A percentile compares a stretch with the other conserved stretches of the same genome.
phyloP scores from a whole-genome alignment of 2,113 vertebrate species.

The Pseudois nayaur region DNA sequence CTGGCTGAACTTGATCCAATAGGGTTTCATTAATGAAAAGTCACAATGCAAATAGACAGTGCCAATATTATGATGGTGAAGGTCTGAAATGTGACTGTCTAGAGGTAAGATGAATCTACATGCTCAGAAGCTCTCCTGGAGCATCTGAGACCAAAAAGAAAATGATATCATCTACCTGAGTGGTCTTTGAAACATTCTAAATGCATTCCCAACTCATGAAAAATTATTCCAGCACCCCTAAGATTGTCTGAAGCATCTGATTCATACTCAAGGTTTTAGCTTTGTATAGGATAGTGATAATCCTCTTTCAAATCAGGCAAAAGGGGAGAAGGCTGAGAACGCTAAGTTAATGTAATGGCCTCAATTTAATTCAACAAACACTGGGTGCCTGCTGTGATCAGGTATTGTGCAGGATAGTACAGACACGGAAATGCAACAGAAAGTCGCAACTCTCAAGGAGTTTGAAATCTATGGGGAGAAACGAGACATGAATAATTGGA shows the following conservation, averaged over 20 bases:
- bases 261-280: background rate
- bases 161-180: background rate
- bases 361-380: background rate
- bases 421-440: background rate
- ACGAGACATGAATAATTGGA: background rate
- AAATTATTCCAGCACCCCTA: background rate
- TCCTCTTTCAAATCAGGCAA: background rate
- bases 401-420: background rate
- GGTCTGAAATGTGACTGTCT: background rate
- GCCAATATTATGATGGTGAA: background rate
- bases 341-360: background rate
- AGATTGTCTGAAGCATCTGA: conserved; percentile 14
- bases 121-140: background rate
- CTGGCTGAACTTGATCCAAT: background rate
- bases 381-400: background rate
- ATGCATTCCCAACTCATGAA: background rate
- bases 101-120: background rate
- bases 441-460: background rate
- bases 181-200: conserved; percentile 4
- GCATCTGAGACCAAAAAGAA: background rate
- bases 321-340: background rate
- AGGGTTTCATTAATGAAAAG: background rate
- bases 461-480: background rate
- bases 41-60: background rate
- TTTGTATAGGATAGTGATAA: background rate